Evolutionary conservation across 2,113 vertebrate genomes (phyloP).

Genomic region (Hassar affinis): DNA sequence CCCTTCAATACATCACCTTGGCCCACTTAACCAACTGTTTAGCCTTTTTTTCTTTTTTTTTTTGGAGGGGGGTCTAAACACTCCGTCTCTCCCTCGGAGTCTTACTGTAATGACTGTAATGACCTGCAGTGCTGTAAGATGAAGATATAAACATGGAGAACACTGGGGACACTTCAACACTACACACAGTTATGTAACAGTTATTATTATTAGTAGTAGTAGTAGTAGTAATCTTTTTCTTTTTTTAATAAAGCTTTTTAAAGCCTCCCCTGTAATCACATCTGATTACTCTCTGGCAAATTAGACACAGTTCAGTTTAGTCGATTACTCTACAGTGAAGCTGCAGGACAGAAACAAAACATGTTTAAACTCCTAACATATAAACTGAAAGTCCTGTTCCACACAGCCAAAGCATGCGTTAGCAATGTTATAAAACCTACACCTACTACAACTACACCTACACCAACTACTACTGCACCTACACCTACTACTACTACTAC

Average conservation of each 20-base stretch:
- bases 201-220: background rate
- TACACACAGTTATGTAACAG: background rate
- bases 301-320: background rate
- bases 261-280: background rate
- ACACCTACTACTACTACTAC: too few species aligned
- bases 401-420: too few species aligned
- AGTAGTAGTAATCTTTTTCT: background rate
- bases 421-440: too few species aligned
- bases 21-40: constrained; percentile 66
- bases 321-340: too few species aligned
- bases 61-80: background rate
- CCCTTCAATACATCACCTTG: constrained; percentile 71
- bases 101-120: background rate
- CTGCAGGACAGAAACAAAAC: too few species aligned
- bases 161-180: background rate
- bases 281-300: background rate
- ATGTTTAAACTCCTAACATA: too few species aligned
- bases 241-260: background rate
- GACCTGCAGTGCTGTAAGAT: background rate
- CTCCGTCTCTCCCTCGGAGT: background rate
- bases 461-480: too few species aligned
- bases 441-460: too few species aligned
- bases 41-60: background rate
- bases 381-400: background rate
- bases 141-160: background rate